Evolutionary conservation across 2,113 vertebrate species (phyloP).

Genomic region (Myocastor coypus): DNA sequence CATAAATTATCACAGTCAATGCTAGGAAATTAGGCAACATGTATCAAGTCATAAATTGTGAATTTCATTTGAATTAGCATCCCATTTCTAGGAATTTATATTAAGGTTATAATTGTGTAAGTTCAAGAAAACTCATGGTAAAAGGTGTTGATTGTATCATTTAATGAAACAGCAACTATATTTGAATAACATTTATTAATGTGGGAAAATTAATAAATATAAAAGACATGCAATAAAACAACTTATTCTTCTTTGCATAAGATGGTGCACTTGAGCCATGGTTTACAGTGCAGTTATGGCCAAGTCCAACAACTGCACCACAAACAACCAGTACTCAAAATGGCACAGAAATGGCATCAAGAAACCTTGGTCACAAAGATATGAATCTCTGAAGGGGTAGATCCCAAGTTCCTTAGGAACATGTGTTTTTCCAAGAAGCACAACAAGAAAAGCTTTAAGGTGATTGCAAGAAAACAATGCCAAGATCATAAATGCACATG

Average conservation of each 20-base stretch:
- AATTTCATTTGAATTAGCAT: neutral
- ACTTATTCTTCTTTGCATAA: neutral
- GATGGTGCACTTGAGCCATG: neutral
- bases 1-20: neutral
- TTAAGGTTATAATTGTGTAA: neutral
- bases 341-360: no score
- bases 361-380: no score
- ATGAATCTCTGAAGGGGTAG: no score
- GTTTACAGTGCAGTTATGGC: no score
- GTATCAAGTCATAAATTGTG: neutral
- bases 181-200: neutral
- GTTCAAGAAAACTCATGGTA: constrained; percentile 5
- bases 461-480: no score
- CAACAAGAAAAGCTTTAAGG: no score
- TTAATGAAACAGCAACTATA: constrained; percentile 11
- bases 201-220: neutral
- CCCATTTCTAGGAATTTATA: neutral
- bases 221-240: neutral
- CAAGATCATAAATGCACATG: no score
- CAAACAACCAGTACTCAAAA: no score
- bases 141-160: neutral
- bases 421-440: no score
- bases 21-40: neutral
- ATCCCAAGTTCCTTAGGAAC: no score
- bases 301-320: no score